These are phyloP conservation scores for Petrosia ficiformis DNA, from an alignment of 37 sponge, comb jelly and placozoan species.

Conservation along the genomic window DNA sequence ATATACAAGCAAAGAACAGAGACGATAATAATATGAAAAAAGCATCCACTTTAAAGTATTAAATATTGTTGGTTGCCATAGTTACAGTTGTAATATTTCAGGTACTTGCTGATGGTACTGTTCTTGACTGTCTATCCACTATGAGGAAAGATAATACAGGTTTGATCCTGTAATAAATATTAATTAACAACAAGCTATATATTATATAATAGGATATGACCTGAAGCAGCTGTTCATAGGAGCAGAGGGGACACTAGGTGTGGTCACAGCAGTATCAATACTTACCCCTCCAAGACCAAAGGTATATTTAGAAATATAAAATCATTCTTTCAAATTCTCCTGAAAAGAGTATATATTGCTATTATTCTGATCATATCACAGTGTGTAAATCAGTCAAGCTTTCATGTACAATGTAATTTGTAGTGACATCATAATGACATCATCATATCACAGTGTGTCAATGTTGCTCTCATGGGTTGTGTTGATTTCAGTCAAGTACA, in stretches of 20 bases:
- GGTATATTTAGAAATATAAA: constrained; percentile 24
- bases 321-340: too few species aligned
- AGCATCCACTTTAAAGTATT: neutral
- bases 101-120: constrained; percentile 83
- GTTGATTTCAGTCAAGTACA: constrained; percentile 67
- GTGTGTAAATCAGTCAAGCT: neutral
- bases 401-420: neutral
- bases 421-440: too few species aligned
- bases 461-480: constrained; percentile 87
- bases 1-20: too few species aligned
- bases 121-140: constrained; percentile 75
- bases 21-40: neutral
- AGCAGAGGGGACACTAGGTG: constrained; percentile 93
- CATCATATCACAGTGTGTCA: constrained; percentile 57
- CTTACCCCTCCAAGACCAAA: constrained; percentile 74
- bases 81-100: neutral
- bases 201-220: constrained; percentile 75
- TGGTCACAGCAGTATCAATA: constrained; percentile 85
- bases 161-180: neutral
- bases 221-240: constrained; percentile 99
- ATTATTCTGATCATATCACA: neutral
- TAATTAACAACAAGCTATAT: too few species aligned
- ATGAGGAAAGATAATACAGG: constrained; percentile 97
- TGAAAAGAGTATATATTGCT: too few species aligned
- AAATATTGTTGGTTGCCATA: too few species aligned